phyloP scores from a whole-genome alignment of 2,888 invertebrate genomes.

The Acleris sparsana region DNA sequence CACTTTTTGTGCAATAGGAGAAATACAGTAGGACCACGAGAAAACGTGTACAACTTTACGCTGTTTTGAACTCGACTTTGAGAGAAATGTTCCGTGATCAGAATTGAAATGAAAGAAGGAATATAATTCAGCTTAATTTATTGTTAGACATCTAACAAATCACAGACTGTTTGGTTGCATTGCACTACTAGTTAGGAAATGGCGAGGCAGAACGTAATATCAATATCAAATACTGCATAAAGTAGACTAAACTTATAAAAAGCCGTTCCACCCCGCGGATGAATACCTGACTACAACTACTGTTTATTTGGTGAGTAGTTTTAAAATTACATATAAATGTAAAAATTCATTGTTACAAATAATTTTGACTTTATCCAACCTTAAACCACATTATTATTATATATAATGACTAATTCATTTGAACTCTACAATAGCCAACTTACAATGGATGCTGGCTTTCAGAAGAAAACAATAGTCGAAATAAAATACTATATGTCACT shows the following conservation, averaged over 20 bases:
- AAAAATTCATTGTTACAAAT: constrained; percentile 3
- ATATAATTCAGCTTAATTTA: constrained; percentile 58
- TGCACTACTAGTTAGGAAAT: constrained; percentile 45
- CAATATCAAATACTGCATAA: constrained; percentile 29
- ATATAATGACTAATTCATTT: constrained; percentile 35
- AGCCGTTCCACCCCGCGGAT: background rate
- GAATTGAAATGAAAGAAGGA: constrained; percentile 32
- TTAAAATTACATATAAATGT: constrained; percentile 7
- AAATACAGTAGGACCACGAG: too few relatives aligned
- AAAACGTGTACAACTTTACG: too few relatives aligned
- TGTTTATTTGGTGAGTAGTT: constrained; percentile 15
- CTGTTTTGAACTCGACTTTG: too few relatives aligned
- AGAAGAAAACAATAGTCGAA: constrained; percentile 35
- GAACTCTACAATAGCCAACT: constrained; percentile 54
- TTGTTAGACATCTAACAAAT: constrained; percentile 68
- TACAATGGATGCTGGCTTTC: constrained; percentile 25
- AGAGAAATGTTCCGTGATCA: background rate
- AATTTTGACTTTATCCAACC: constrained; percentile 16
- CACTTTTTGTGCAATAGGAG: too few relatives aligned
- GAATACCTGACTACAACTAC: constrained; percentile 11
- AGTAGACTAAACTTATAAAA: constrained; percentile 12
- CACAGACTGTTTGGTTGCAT: constrained; percentile 64
- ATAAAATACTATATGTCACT: constrained; percentile 18
- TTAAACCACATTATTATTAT: background rate
- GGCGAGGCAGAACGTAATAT: constrained; percentile 27